Conservation (phyloP, 2,113 vertebrate species). For the Colossoma macropomum region DNA sequence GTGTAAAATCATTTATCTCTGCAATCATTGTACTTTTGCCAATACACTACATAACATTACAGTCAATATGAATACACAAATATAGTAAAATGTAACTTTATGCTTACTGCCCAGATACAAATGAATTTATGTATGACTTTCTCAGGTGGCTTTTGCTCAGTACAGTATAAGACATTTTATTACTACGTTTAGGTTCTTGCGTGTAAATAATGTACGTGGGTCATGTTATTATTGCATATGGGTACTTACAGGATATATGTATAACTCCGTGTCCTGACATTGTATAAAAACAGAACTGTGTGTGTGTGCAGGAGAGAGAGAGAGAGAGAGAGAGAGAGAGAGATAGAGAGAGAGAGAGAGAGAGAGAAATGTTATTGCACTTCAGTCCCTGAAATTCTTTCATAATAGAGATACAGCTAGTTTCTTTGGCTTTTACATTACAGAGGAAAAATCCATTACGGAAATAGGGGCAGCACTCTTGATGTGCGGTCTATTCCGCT, state of each 20-base stretch:
- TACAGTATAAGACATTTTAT: too few relatives aligned
- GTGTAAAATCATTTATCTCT: too few relatives aligned
- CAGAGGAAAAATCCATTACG: constrained; percentile 41
- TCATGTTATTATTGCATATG: too few relatives aligned
- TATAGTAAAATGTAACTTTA: too few relatives aligned
- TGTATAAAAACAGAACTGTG: not conserved
- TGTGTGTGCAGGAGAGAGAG: not conserved
- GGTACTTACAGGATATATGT: not conserved
- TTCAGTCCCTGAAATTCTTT: constrained; percentile 24
- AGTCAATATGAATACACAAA: too few relatives aligned
- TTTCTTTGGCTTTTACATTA: constrained; percentile 17
- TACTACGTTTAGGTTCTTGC: too few relatives aligned
- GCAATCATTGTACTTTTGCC: too few relatives aligned
- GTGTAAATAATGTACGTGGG: too few relatives aligned
- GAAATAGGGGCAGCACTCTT: not conserved
- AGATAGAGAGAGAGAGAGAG: not conserved
- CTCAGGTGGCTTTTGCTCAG: too few relatives aligned
- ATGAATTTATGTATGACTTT: too few relatives aligned
- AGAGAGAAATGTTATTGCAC: constrained; percentile 20
- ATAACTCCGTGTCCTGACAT: not conserved
- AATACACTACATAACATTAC: too few relatives aligned
- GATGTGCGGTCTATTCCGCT: not conserved
- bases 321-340: not conserved
- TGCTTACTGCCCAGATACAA: too few relatives aligned
- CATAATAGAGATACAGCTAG: constrained; percentile 13